phyloP scores from a whole-genome alignment of 35 echinoderm and acorn worm species.

The Acanthaster planci region DNA sequence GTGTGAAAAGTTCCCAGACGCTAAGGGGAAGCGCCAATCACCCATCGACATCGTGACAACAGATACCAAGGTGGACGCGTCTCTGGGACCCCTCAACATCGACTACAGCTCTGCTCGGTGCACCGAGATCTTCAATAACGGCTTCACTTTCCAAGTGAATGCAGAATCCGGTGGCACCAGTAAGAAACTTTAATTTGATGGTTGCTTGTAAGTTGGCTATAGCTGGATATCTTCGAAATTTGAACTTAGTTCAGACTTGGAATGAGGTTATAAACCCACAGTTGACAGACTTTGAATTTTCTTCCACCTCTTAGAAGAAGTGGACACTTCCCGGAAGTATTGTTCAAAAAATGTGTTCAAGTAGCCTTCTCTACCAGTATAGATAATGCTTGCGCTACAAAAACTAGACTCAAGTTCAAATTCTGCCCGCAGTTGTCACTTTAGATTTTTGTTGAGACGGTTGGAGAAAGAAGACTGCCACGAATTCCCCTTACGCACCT shows the following conservation, averaged over 20 bases:
- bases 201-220: too few species aligned
- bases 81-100: constrained; percentile 52
- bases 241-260: too few species aligned
- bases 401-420: background rate
- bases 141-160: constrained; percentile 63
- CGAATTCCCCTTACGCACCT: background rate
- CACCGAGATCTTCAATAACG: constrained; percentile 63
- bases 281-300: too few species aligned
- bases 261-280: too few species aligned
- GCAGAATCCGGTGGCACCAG: constrained; percentile 45
- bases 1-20: constrained; percentile 55
- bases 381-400: too few species aligned
- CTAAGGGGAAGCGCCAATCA: constrained; percentile 72
- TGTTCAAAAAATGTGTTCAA: too few species aligned
- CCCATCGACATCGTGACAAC: constrained; percentile 75
- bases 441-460: background rate
- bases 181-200: constrained; percentile 51
- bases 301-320: too few species aligned
- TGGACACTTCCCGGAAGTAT: too few species aligned
- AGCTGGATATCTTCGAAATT: too few species aligned
- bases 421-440: background rate
- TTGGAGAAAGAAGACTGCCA: background rate
- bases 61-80: constrained; percentile 21
- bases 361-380: too few species aligned
- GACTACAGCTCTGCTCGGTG: constrained; percentile 33